Evolutionary conservation across 2,113 vertebrate species (phyloP).

Genomic region (Tonatia bakeri): DNA sequence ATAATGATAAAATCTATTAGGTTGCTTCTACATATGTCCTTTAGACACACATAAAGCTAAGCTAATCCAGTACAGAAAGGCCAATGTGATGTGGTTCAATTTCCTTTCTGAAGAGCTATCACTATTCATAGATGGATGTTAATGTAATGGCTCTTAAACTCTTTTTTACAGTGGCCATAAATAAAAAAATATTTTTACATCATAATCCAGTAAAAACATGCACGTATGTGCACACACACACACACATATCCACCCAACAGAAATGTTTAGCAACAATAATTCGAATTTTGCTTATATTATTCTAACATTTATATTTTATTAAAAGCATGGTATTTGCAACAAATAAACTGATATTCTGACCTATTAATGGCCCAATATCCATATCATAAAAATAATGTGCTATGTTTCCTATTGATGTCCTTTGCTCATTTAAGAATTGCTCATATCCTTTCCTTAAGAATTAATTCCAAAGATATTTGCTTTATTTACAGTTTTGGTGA

Average conservation of each 20-base stretch:
- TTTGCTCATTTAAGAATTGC: neutral
- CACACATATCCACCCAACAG: neutral
- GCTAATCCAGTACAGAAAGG: neutral
- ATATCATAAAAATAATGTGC: neutral
- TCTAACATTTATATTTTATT: neutral
- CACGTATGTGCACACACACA: neutral
- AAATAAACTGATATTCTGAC: neutral
- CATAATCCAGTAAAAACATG: neutral
- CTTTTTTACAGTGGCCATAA: neutral
- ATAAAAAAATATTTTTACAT: neutral
- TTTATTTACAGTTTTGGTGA: slow-evolving; percentile 8
- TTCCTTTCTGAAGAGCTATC: neutral
- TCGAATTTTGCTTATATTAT: neutral
- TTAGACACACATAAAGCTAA: neutral
- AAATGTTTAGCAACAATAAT: neutral
- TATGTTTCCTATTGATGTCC: neutral
- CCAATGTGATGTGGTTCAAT: neutral
- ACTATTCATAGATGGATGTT: neutral
- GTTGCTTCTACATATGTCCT: neutral
- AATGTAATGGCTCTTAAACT: neutral
- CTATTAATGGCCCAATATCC: neutral
- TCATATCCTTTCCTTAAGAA: neutral
- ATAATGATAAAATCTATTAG: neutral
- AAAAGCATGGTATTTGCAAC: neutral
- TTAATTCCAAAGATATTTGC: neutral